Percentiles rank a stretch among this genome's conserved stretches.
These are phyloP conservation scores for Lordiphosa stackelbergi DNA, from an alignment of 1,140 invertebrate genomes.

Conservation along the genomic window DNA sequence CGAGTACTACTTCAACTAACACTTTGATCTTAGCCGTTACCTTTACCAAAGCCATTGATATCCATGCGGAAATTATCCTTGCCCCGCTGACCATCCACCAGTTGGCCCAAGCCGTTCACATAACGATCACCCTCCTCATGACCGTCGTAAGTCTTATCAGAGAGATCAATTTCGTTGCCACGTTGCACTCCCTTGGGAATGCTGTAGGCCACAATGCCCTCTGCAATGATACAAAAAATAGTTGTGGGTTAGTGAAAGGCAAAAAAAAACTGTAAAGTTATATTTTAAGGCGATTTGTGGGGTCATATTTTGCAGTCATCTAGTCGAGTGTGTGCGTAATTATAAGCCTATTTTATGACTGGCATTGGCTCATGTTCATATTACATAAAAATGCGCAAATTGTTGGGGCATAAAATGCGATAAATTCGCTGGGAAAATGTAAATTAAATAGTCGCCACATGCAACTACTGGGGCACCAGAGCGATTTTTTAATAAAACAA, in stretches of 20 bases:
- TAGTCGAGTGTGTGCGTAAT: constrained; percentile 15
- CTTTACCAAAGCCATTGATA: constrained; percentile 83
- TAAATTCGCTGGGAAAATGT: constrained; percentile 24
- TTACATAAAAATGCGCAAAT: constrained; percentile 23
- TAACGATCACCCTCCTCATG: constrained; percentile 85
- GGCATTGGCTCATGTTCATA: constrained; percentile 7
- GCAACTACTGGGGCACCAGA: constrained; percentile 12
- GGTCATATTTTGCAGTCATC: constrained; percentile 9
- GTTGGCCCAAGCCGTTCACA: constrained; percentile 90
- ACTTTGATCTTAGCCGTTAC: constrained; percentile 76
- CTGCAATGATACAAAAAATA: constrained; percentile 78
- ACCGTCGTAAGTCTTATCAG: constrained; percentile 95
- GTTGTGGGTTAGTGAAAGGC: constrained; percentile 24
- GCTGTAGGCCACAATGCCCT: constrained; percentile 88
- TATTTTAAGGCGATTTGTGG: constrained; percentile 29
- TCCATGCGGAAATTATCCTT: constrained; percentile 89
- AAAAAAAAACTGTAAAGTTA: not conserved
- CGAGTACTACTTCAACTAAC: constrained; percentile 3
- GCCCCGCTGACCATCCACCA: constrained; percentile 91
- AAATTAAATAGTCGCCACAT: constrained; percentile 33
- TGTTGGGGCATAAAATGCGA: constrained; percentile 12
- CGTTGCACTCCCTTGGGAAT: constrained; percentile 90
- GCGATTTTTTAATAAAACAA: constrained; percentile 43
- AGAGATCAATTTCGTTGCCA: constrained; percentile 90
- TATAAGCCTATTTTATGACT: constrained; percentile 29